Conservation (phyloP, 2,797 vertebrate genomes). For the Melanotaenia parkinsoni region DNA sequence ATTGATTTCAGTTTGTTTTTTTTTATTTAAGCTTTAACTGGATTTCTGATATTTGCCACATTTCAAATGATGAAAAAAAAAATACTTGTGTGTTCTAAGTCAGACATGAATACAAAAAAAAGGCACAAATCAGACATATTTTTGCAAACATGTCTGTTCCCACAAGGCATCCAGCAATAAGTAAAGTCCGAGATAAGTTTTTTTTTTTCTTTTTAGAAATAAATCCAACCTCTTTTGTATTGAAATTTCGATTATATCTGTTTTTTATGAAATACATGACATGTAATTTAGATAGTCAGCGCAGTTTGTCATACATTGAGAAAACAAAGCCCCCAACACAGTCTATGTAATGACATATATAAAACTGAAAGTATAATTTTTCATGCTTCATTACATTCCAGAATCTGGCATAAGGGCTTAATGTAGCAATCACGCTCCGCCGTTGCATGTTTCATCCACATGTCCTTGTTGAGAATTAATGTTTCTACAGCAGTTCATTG, state of each 20-base stretch:
- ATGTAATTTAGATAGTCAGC: slow-evolving; percentile 38
- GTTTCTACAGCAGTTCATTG: slow-evolving; percentile 44
- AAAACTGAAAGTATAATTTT: slow-evolving; percentile 44
- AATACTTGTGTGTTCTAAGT: slow-evolving; percentile 23
- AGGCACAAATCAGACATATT: slow-evolving; percentile 19
- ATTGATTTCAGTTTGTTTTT: slow-evolving; percentile 24
- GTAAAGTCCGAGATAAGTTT: slow-evolving; percentile 47
- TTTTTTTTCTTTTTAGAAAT: slow-evolving; percentile 30
- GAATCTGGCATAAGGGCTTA: slow-evolving; percentile 78
- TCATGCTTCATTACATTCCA: slow-evolving; percentile 80
- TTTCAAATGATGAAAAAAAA: slow-evolving; percentile 12
- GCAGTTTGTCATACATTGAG: slow-evolving; percentile 30
- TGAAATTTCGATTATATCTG: slow-evolving; percentile 52
- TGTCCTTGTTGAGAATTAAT: slow-evolving; percentile 47
- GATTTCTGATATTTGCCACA: slow-evolving; percentile 18
- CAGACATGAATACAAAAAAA: slow-evolving; percentile 33
- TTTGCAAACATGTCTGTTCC: slow-evolving; percentile 41
- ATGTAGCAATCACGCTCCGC: slow-evolving; percentile 69
- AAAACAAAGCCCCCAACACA: slow-evolving; percentile 19
- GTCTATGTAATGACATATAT: slow-evolving; percentile 25
- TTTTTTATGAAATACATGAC: slow-evolving; percentile 56
- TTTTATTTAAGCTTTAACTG: slow-evolving; percentile 37
- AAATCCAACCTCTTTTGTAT: slow-evolving; percentile 64
- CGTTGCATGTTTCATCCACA: slow-evolving; percentile 55
- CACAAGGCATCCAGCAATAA: slow-evolving; percentile 76